These are phyloP conservation scores for Nemurella pictetii DNA, from an alignment of 2,888 invertebrate species.

Conservation along the genomic window DNA sequence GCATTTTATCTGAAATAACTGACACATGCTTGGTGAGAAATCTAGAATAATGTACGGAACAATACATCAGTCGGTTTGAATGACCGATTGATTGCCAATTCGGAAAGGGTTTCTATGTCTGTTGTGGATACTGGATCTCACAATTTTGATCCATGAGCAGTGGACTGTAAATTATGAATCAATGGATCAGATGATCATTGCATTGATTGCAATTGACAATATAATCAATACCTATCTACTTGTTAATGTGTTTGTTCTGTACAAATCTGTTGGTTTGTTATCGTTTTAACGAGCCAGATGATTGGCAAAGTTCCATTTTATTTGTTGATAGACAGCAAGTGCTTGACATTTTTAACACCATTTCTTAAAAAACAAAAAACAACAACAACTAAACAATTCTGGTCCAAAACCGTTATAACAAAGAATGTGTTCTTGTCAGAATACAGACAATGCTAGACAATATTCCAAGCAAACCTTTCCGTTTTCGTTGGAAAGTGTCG, in stretches of 20 bases:
- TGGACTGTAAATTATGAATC: neutral
- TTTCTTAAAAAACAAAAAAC: neutral
- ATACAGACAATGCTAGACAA: constrained; percentile 1
- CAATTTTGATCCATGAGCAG: neutral
- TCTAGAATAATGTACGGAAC: too few relatives aligned
- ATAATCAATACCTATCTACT: constrained; percentile 10
- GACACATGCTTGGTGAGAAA: too few relatives aligned
- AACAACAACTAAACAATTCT: neutral
- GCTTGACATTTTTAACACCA: neutral
- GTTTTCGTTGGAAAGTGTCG: neutral
- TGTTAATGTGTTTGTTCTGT: constrained; percentile 9
- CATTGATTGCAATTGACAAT: constrained; percentile 21
- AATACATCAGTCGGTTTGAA: too few relatives aligned
- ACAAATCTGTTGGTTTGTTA: neutral
- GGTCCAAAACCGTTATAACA: neutral
- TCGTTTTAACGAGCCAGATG: neutral
- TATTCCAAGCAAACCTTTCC: constrained; percentile 20
- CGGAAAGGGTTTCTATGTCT: neutral
- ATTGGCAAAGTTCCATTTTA: constrained; percentile 4
- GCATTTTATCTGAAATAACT: too few relatives aligned
- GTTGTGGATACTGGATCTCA: neutral
- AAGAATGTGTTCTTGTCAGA: neutral
- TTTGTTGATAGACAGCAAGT: neutral
- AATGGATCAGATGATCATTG: neutral
- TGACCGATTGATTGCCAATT: neutral